Percentiles rank a stretch among this genome's conserved stretches.
These are phyloP conservation scores for Synergus itoensis DNA, from an alignment of 2,888 invertebrate genomes.

Conservation along the genomic window DNA sequence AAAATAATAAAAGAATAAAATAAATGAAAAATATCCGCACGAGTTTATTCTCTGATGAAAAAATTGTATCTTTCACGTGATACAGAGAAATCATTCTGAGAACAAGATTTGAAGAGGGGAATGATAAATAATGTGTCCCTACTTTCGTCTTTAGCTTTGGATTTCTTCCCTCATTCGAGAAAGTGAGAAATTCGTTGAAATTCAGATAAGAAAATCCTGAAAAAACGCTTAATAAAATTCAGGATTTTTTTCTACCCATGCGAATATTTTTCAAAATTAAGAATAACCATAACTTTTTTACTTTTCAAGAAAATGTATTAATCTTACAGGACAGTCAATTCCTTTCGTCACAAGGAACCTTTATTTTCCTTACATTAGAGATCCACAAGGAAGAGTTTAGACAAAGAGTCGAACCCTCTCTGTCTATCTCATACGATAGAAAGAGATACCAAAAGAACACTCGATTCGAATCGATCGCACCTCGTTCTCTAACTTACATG, in stretches of 20 bases:
- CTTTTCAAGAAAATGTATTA: too few relatives aligned
- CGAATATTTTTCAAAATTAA: neutral
- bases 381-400: too few relatives aligned
- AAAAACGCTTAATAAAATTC: neutral
- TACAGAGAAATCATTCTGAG: conserved; percentile 2
- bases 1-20: neutral
- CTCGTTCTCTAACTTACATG: too few relatives aligned
- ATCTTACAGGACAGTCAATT: too few relatives aligned
- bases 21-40: neutral
- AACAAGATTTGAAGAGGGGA: neutral
- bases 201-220: conserved; percentile 28
- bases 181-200: conserved; percentile 3
- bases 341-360: too few relatives aligned
- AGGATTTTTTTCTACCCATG: neutral
- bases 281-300: neutral
- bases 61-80: neutral
- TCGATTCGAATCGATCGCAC: too few relatives aligned
- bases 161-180: neutral
- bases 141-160: neutral
- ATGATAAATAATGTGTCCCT: conserved; percentile 10
- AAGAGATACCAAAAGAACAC: too few relatives aligned
- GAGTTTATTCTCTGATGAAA: neutral
- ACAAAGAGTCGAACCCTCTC: too few relatives aligned
- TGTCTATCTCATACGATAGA: too few relatives aligned
- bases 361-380: too few relatives aligned